Percentiles rank a stretch among this genome's conserved stretches.
phyloP scores from a whole-genome alignment of 1,140 invertebrate genomes.

The Scaptomyza montana region DNA sequence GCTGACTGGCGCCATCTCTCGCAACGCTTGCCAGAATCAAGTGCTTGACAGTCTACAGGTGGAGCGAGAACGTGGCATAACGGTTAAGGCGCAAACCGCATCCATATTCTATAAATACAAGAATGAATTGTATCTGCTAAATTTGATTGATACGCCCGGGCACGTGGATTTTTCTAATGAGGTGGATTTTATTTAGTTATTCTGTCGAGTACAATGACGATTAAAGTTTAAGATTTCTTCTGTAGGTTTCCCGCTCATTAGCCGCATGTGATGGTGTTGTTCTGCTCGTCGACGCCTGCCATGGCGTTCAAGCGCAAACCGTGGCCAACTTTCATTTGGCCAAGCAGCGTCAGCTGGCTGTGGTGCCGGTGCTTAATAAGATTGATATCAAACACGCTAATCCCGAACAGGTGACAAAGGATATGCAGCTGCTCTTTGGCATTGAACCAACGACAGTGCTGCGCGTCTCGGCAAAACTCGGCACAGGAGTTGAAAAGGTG shows the following conservation, averaged over 20 bases:
- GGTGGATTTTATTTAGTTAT: constrained; percentile 85
- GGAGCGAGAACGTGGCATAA: constrained; percentile 97
- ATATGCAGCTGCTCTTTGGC: constrained; percentile 94
- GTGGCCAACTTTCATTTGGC: constrained; percentile 98
- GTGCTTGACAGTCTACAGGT: constrained; percentile 86
- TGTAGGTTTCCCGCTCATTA: constrained; percentile 90
- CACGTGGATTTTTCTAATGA: constrained; percentile 99
- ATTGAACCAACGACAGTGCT: constrained; percentile 89
- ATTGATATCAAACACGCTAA: constrained; percentile 97
- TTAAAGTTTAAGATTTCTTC: neutral
- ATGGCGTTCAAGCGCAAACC: constrained; percentile 98
- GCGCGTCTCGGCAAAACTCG: constrained; percentile 95
- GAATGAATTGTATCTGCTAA: constrained; percentile 91
- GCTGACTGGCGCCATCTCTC: constrained; percentile 92
- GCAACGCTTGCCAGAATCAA: constrained; percentile 89
- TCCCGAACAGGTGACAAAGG: constrained; percentile 90
- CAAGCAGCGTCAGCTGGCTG: constrained; percentile 90
- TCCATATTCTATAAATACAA: constrained; percentile 92
- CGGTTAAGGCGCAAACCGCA: constrained; percentile 98
- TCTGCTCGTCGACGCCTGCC: constrained; percentile 97
- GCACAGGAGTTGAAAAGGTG: constrained; percentile 91
- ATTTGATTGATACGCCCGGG: constrained; percentile 99
- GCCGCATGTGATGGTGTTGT: constrained; percentile 97
- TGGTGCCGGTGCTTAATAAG: constrained; percentile 98
- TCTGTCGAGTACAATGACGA: neutral